These are phyloP conservation scores for Pollenia angustigena DNA, from an alignment of 2,888 invertebrate genomes.

Conservation along the genomic window DNA sequence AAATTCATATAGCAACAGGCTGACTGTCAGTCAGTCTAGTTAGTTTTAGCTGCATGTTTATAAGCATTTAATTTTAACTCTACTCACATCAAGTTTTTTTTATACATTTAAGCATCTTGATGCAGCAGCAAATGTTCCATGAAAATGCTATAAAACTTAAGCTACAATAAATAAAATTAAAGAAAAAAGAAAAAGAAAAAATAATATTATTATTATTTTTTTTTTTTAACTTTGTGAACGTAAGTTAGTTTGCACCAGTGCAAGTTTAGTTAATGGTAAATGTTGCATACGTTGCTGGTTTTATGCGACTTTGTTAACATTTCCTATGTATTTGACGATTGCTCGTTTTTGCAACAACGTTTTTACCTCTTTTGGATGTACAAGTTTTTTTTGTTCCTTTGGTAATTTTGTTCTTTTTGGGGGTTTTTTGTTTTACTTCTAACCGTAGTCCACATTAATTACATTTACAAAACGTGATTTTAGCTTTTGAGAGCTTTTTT, in stretches of 20 bases:
- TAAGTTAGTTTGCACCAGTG: slow-evolving; percentile 18
- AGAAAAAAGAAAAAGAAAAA: slow-evolving; percentile 21
- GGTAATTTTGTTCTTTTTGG: slow-evolving; percentile 18
- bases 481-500: slow-evolving; percentile 48
- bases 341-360: slow-evolving; percentile 5
- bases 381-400: slow-evolving; percentile 10
- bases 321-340: slow-evolving; percentile 16
- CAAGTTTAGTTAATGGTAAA: slow-evolving; percentile 43
- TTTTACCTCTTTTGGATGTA: neutral
- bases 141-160: slow-evolving; percentile 58
- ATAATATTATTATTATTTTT: slow-evolving; percentile 2
- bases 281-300: slow-evolving; percentile 24
- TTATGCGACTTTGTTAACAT: slow-evolving; percentile 49
- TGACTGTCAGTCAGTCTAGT: slow-evolving; percentile 4
- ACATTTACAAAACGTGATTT: slow-evolving; percentile 67
- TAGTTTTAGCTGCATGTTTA: neutral
- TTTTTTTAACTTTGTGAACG: slow-evolving; percentile 20
- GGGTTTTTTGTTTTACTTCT: slow-evolving; percentile 38
- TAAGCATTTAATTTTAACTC: neutral
- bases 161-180: neutral
- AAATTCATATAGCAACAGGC: slow-evolving; percentile 7
- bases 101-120: slow-evolving; percentile 2
- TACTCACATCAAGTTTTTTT: neutral
- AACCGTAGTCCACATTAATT: slow-evolving; percentile 65
- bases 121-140: slow-evolving; percentile 57